Conservation (phyloP, 2,113 vertebrate genomes). For the Ctenodactylus gundi region DNA sequence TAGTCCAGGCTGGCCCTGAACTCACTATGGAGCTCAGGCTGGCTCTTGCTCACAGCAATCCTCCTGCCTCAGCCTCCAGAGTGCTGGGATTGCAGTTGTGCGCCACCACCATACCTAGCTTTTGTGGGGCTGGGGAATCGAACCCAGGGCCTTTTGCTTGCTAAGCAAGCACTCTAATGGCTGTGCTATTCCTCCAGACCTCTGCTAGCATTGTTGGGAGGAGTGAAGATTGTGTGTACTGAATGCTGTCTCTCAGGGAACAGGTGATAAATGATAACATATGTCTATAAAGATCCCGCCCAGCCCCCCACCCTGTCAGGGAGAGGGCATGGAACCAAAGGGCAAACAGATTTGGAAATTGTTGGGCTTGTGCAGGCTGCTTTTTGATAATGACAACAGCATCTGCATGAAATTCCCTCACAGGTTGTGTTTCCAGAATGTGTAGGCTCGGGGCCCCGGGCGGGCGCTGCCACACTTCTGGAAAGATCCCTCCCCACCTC, state of each 20-base stretch:
- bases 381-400: neutral
- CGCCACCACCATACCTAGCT: too few relatives aligned
- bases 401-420: neutral
- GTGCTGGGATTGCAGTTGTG: too few relatives aligned
- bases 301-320: neutral
- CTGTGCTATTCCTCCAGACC: too few relatives aligned
- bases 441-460: neutral
- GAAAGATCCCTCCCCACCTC: neutral
- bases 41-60: too few relatives aligned
- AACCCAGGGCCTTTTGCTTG: too few relatives aligned
- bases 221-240: neutral
- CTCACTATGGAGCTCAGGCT: too few relatives aligned
- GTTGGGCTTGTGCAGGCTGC: neutral
- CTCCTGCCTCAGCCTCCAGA: too few relatives aligned
- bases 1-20: too few relatives aligned
- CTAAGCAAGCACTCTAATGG: too few relatives aligned
- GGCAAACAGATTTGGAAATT: accelerated
- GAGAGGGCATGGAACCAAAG: accelerated
- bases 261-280: neutral
- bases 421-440: neutral
- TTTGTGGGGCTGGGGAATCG: too few relatives aligned
- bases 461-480: neutral
- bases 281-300: neutral
- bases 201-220: neutral
- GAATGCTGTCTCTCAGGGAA: neutral